These are phyloP conservation scores for Brevipalpus yothersi DNA, from an alignment of 1,140 invertebrate species.

Conservation along the genomic window DNA sequence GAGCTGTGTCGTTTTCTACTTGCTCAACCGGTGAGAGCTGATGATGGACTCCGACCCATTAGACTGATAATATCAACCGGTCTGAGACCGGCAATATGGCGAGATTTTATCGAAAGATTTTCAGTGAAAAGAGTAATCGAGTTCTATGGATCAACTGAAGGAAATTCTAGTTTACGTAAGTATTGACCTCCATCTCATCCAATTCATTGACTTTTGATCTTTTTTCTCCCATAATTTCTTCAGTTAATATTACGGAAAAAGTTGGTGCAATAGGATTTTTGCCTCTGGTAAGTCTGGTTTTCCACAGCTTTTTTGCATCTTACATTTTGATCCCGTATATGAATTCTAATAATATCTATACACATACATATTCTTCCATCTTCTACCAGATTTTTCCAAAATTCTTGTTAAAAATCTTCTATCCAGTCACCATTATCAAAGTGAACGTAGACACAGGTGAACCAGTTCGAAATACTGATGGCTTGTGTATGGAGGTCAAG, in stretches of 20 bases:
- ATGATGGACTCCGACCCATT: constrained; percentile 56
- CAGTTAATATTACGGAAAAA: constrained; percentile 59
- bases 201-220: background rate
- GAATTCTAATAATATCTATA: no score
- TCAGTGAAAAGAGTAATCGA: constrained; percentile 22
- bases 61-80: constrained; percentile 84
- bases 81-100: constrained; percentile 81
- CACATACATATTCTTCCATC: no score
- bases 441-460: constrained; percentile 25
- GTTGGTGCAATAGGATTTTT: constrained; percentile 87
- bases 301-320: constrained; percentile 18
- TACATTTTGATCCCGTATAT: no score
- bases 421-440: constrained; percentile 47
- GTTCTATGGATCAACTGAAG: constrained; percentile 28
- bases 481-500: constrained; percentile 28
- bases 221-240: background rate
- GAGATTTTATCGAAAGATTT: constrained; percentile 47
- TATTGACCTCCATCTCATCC: background rate
- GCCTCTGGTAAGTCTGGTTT: constrained; percentile 45
- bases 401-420: constrained; percentile 22
- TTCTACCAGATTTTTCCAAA: constrained; percentile 42
- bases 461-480: constrained; percentile 21
- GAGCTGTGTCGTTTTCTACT: constrained; percentile 94
- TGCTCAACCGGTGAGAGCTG: constrained; percentile 44
- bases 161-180: constrained; percentile 22